Conservation (phyloP, 2,797 vertebrate genomes). For the Chromis chromis region DNA sequence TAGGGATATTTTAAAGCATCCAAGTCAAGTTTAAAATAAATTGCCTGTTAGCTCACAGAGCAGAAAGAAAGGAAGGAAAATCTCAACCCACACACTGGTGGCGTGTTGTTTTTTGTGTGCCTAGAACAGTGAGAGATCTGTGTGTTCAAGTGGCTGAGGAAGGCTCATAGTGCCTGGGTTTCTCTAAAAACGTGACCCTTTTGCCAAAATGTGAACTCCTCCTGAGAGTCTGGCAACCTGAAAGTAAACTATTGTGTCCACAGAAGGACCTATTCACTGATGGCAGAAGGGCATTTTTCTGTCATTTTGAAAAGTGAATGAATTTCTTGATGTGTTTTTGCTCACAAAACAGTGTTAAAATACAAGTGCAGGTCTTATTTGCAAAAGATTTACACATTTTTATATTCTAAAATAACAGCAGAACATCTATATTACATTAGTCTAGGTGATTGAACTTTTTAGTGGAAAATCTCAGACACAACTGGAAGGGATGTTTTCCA, state of each 20-base stretch:
- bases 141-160: conserved; percentile 30
- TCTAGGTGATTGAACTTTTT: no score
- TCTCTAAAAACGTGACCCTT: conserved; percentile 23
- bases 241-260: not conserved
- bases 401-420: no score
- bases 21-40: conserved; percentile 52
- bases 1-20: conserved; percentile 39
- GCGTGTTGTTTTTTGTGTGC: conserved; percentile 11
- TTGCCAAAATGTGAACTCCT: conserved; percentile 1
- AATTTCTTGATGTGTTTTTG: no score
- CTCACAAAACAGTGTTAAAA: no score
- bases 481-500: no score
- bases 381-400: no score
- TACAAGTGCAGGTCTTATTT: no score
- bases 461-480: no score
- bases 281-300: no score
- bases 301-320: no score
- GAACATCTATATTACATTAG: no score
- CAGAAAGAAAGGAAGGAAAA: conserved; percentile 38
- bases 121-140: conserved; percentile 38
- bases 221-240: not conserved
- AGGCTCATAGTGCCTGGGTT: conserved; percentile 31
- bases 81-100: conserved; percentile 44
- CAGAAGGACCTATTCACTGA: not conserved
- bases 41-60: conserved; percentile 33